A percentile compares a stretch with the other conserved stretches of the same genome.
phyloP scores from a whole-genome alignment of 1,140 invertebrate species.

The Ganaspis sp. region DNA sequence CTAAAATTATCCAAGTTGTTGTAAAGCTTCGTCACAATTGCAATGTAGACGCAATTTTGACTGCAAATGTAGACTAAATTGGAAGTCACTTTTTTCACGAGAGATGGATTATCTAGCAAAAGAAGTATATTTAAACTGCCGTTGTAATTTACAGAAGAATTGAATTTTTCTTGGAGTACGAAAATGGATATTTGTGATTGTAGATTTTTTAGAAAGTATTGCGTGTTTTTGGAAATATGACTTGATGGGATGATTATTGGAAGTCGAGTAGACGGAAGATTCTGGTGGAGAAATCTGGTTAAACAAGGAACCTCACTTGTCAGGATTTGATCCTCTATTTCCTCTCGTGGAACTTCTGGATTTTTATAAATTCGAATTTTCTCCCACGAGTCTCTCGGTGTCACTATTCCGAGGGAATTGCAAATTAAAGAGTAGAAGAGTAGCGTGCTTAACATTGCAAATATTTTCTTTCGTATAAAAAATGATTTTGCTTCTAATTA shows the following conservation, averaged over 20 bases:
- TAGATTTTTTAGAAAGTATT: conserved; percentile 37
- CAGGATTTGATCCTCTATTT: neutral
- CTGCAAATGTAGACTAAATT: conserved; percentile 54
- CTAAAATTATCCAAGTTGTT: conserved; percentile 51
- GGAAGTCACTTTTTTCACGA: conserved; percentile 31
- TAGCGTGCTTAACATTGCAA: neutral
- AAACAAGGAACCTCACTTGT: neutral
- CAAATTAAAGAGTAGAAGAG: neutral
- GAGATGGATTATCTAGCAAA: conserved; percentile 45
- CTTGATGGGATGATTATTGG: neutral
- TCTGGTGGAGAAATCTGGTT: neutral
- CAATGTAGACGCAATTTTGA: conserved; percentile 52
- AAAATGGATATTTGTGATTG: conserved; percentile 30
- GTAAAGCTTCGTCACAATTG: conserved; percentile 47
- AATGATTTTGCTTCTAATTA: no score
- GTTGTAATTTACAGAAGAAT: neutral
- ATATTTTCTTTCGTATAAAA: no score
- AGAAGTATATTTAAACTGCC: conserved; percentile 48
- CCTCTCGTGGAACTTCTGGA: no score
- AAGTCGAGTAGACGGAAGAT: neutral
- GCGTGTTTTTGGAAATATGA: neutral
- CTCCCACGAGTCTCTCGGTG: neutral
- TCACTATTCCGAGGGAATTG: neutral
- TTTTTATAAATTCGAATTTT: neutral
- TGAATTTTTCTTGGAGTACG: conserved; percentile 35